phyloP scores from a whole-genome alignment of 1,140 invertebrate species.

The Pemphigus obesinymphae region DNA sequence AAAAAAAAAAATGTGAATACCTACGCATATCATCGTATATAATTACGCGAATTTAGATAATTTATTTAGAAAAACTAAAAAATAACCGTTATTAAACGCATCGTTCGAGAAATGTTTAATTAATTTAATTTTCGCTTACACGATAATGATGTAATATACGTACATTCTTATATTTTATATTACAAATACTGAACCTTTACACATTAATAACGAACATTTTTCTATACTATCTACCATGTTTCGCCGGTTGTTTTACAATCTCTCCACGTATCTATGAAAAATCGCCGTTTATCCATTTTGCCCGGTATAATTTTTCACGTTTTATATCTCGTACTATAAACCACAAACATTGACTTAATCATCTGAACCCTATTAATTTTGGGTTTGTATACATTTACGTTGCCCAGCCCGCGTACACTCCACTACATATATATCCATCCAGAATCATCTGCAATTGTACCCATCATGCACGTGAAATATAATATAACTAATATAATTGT shows the following conservation, averaged over 20 bases:
- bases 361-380: slow-evolving; percentile 6
- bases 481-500: too few relatives aligned
- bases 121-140: too few relatives aligned
- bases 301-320: slow-evolving; percentile 21
- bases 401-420: too few relatives aligned
- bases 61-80: too few relatives aligned
- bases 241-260: not conserved
- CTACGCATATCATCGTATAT: too few relatives aligned
- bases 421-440: not conserved
- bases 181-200: not conserved
- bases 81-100: too few relatives aligned
- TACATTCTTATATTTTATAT: not conserved
- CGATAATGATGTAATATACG: too few relatives aligned
- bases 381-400: not conserved
- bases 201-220: not conserved
- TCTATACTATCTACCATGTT: not conserved
- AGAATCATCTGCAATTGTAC: not conserved
- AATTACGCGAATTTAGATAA: too few relatives aligned
- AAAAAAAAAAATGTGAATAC: too few relatives aligned
- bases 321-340: slow-evolving; percentile 12
- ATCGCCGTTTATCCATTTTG: slow-evolving; percentile 21
- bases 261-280: slow-evolving; percentile 31
- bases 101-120: too few relatives aligned
- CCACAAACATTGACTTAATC: slow-evolving; percentile 12
- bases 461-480: not conserved